phyloP scores from a whole-genome alignment of 2,888 invertebrate species.

The Eupithecia subfuscata region DNA sequence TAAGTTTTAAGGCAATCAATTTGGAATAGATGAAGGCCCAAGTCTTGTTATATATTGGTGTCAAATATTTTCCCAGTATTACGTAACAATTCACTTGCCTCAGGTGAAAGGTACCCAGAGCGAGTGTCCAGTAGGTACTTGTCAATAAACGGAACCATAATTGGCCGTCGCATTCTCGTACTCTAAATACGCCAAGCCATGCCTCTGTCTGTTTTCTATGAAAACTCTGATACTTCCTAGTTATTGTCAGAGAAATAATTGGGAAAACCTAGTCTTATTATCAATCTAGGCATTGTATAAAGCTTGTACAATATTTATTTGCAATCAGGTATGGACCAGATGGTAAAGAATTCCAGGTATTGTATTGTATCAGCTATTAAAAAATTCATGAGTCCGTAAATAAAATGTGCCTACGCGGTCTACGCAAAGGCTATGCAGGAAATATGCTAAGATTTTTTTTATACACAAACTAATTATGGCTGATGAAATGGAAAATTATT shows the following conservation, averaged over 20 bases:
- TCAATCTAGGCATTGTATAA: not conserved
- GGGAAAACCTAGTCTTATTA: not conserved
- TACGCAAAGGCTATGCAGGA: not conserved
- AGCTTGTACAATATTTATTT: not conserved
- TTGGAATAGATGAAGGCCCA: not conserved
- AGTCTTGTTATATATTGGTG: not conserved
- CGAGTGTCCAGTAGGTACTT: not conserved
- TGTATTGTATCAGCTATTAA: not conserved
- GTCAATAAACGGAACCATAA: slow-evolving; percentile 3
- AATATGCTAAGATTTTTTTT: not conserved
- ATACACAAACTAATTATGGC: not conserved
- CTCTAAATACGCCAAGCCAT: slow-evolving; percentile 25
- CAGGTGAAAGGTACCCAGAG: slow-evolving; percentile 35
- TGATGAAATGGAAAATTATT: not conserved
- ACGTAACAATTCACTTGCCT: slow-evolving; percentile 42
- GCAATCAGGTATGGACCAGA: not conserved
- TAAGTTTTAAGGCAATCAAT: not conserved
- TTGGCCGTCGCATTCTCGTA: slow-evolving; percentile 16
- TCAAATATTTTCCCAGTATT: slow-evolving; percentile 31
- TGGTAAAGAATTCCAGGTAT: not conserved
- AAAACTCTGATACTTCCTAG: slow-evolving; percentile 25
- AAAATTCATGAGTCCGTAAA: not conserved
- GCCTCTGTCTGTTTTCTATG: slow-evolving; percentile 11
- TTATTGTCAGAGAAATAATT: slow-evolving; percentile 1
- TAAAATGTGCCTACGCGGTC: not conserved